These are phyloP conservation scores for Acleris sparsana DNA, from an alignment of 2,888 invertebrate genomes.

Conservation along the genomic window DNA sequence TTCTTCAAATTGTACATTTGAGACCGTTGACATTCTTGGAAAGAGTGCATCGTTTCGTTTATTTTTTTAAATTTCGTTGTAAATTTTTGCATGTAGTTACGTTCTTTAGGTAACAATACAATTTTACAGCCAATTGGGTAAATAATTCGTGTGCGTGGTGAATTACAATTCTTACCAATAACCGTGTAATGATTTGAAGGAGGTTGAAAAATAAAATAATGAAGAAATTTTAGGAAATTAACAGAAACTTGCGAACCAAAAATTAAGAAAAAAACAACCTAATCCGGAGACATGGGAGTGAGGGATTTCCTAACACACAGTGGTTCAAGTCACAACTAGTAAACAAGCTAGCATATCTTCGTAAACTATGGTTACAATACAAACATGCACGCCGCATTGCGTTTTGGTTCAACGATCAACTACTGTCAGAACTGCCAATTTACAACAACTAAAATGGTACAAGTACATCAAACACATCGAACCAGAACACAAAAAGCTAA, in stretches of 20 bases:
- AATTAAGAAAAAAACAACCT: slow-evolving; percentile 57
- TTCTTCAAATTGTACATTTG: slow-evolving; percentile 36
- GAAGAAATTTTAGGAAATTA: slow-evolving; percentile 46
- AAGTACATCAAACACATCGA: slow-evolving; percentile 64
- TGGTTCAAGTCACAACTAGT: slow-evolving; percentile 76
- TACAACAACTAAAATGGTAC: slow-evolving; percentile 47
- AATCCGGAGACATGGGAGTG: slow-evolving; percentile 68
- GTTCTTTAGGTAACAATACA: slow-evolving; percentile 43
- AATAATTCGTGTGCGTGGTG: slow-evolving; percentile 45
- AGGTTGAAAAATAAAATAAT: slow-evolving; percentile 50
- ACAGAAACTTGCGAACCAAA: slow-evolving; percentile 52
- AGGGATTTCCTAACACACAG: slow-evolving; percentile 75
- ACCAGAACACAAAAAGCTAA: slow-evolving; percentile 82
- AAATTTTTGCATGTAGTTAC: slow-evolving; percentile 22
- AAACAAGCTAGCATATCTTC: slow-evolving; percentile 79
- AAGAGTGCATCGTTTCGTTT: slow-evolving; percentile 33
- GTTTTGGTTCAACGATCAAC: slow-evolving; percentile 80
- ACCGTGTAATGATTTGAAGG: slow-evolving; percentile 48
- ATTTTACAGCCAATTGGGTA: slow-evolving; percentile 62
- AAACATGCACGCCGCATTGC: slow-evolving; percentile 81
- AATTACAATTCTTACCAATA: slow-evolving; percentile 43
- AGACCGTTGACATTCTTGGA: slow-evolving; percentile 28
- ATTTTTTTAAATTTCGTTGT: slow-evolving; percentile 1
- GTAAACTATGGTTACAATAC: slow-evolving; percentile 78
- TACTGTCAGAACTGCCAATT: slow-evolving; percentile 38